Evolutionary conservation across 1,140 invertebrate genomes (phyloP).

Genomic region (Bombus impatiens): DNA sequence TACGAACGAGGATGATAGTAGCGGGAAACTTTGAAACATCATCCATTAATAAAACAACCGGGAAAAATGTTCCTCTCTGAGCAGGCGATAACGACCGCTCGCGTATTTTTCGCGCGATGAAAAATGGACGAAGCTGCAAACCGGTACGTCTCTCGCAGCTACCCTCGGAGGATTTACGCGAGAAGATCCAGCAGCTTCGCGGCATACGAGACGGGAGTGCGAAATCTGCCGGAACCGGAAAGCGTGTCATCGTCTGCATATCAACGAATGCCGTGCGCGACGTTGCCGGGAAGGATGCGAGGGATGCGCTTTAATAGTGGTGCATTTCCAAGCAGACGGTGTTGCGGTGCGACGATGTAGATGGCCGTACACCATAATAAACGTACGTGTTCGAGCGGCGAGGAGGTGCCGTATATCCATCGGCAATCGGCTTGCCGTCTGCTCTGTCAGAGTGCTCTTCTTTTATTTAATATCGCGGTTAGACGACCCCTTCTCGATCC

Average conservation of each 20-base stretch:
- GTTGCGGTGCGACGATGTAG: background rate
- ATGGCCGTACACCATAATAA: conserved; percentile 12
- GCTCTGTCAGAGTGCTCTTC: conserved; percentile 49
- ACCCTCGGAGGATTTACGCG: conserved; percentile 59
- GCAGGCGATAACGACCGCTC: conserved; percentile 60
- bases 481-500: conserved; percentile 28
- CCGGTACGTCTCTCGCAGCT: conserved; percentile 52
- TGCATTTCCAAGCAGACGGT: conserved; percentile 60
- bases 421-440: conserved; percentile 59
- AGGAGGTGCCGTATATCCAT: conserved; percentile 3
- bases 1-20: background rate
- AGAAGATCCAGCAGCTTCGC: conserved; percentile 57
- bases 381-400: background rate
- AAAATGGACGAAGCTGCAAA: conserved; percentile 59
- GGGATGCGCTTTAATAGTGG: conserved; percentile 65
- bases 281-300: conserved; percentile 32
- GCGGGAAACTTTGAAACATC: conserved; percentile 7
- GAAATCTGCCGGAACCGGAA: conserved; percentile 72
- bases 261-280: conserved; percentile 62
- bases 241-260: conserved; percentile 72
- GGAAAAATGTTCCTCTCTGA: conserved; percentile 28
- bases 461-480: conserved; percentile 60
- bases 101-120: conserved; percentile 59
- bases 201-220: conserved; percentile 67
- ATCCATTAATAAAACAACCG: conserved; percentile 53